A percentile compares a stretch with the other conserved stretches of the same genome.
Conservation (phyloP, 1,140 invertebrate species). For the Aplysia californica region DNA sequence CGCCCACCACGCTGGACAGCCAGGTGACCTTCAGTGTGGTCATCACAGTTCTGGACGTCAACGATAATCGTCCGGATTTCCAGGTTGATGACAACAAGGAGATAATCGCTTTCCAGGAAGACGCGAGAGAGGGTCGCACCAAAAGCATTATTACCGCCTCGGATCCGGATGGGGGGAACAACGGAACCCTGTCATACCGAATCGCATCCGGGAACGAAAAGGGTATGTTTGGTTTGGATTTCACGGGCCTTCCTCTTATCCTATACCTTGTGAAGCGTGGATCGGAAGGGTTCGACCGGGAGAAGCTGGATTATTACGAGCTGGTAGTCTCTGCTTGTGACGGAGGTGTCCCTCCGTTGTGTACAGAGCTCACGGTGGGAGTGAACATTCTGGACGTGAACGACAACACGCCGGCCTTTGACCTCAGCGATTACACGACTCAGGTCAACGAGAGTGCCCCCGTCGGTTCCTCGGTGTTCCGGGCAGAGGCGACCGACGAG, state of each 20-base stretch:
- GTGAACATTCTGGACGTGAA: slow-evolving; percentile 91
- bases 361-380: slow-evolving; percentile 78
- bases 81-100: slow-evolving; percentile 2
- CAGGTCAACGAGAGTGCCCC: slow-evolving; percentile 50
- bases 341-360: slow-evolving; percentile 77
- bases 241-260: slow-evolving; percentile 35
- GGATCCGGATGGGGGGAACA: slow-evolving; percentile 72
- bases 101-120: slow-evolving; percentile 64
- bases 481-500: slow-evolving; percentile 46
- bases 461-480: slow-evolving; percentile 46
- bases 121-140: slow-evolving; percentile 62
- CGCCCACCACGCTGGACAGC: neutral
- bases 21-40: slow-evolving; percentile 45
- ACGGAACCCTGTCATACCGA: slow-evolving; percentile 44
- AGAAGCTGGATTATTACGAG: slow-evolving; percentile 80
- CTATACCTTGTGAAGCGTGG: slow-evolving; percentile 72
- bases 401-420: slow-evolving; percentile 93
- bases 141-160: slow-evolving; percentile 71
- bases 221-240: slow-evolving; percentile 45
- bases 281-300: slow-evolving; percentile 82
- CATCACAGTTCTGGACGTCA: slow-evolving; percentile 76
- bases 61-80: slow-evolving; percentile 92
- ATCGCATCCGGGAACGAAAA: slow-evolving; percentile 51
- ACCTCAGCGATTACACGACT: slow-evolving; percentile 74
- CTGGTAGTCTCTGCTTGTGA: slow-evolving; percentile 85